phyloP scores from a whole-genome alignment of 1,140 invertebrate species.

The Rhynchophorus ferrugineus region DNA sequence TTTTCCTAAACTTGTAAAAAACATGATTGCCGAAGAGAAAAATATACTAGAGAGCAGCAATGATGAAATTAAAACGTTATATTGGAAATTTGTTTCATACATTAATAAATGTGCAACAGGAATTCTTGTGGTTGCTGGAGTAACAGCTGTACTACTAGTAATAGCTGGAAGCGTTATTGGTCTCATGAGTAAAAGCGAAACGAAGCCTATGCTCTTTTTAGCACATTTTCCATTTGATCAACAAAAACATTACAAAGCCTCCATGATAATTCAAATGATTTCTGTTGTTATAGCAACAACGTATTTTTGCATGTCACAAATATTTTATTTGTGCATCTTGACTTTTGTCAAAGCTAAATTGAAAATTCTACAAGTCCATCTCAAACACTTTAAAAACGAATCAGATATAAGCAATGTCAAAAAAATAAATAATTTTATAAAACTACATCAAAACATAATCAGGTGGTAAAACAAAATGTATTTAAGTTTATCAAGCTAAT shows the following conservation, averaged over 20 bases:
- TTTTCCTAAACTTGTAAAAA: background rate
- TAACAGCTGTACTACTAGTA: background rate
- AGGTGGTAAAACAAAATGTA: too few relatives aligned
- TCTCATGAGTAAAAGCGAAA: background rate
- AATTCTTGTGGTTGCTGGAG: background rate
- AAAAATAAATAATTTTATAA: background rate
- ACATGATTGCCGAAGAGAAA: background rate
- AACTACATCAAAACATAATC: conserved; percentile 3
- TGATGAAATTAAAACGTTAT: background rate
- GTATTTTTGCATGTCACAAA: conserved; percentile 8
- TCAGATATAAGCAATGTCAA: background rate
- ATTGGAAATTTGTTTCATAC: background rate
- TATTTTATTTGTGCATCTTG: conserved; percentile 2
- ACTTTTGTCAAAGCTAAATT: conserved; percentile 3
- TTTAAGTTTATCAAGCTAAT: too few relatives aligned
- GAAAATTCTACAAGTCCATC: background rate
- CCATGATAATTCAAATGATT: conserved; percentile 1
- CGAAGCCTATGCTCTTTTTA: conserved; percentile 7
- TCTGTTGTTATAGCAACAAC: background rate
- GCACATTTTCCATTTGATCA: conserved; percentile 10
- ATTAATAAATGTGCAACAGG: background rate
- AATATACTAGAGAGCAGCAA: background rate
- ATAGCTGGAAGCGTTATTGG: background rate
- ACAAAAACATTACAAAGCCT: background rate
- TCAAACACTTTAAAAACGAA: conserved; percentile 1